These are phyloP conservation scores for Erpornis zantholeuca DNA, from an alignment of 2,113 vertebrate species.

Conservation along the genomic window DNA sequence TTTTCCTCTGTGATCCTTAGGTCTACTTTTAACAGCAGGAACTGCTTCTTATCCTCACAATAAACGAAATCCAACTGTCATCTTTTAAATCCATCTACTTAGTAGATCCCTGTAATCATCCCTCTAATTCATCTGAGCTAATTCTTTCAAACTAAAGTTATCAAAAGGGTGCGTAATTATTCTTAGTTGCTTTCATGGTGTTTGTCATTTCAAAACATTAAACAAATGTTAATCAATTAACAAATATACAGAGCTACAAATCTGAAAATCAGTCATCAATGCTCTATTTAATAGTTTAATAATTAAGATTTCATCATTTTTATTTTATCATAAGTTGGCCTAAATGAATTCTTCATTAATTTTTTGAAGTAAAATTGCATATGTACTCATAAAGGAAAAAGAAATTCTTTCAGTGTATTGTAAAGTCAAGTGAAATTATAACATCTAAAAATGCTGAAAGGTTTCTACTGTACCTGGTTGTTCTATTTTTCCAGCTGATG, in stretches of 20 bases:
- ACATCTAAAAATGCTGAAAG: not conserved
- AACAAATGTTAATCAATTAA: constrained; percentile 31
- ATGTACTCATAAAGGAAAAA: not conserved
- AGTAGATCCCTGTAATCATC: too few species aligned
- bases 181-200: not conserved
- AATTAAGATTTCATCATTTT: not conserved
- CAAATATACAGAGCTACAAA: not conserved
- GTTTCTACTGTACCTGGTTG: not conserved
- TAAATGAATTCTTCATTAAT: not conserved
- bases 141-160: not conserved
- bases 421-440: not conserved
- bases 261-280: not conserved
- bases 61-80: not conserved
- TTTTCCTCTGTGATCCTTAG: not conserved
- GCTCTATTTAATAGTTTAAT: not conserved
- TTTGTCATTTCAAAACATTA: not conserved
- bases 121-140: not conserved
- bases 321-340: not conserved
- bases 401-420: not conserved
- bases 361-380: not conserved
- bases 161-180: not conserved
- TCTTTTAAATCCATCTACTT: not conserved
- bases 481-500: not conserved
- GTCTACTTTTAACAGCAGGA: not conserved
- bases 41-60: not conserved